Evolutionary conservation across 1,140 invertebrate genomes (phyloP).

Genomic region (Cheumatopsyche charites): DNA sequence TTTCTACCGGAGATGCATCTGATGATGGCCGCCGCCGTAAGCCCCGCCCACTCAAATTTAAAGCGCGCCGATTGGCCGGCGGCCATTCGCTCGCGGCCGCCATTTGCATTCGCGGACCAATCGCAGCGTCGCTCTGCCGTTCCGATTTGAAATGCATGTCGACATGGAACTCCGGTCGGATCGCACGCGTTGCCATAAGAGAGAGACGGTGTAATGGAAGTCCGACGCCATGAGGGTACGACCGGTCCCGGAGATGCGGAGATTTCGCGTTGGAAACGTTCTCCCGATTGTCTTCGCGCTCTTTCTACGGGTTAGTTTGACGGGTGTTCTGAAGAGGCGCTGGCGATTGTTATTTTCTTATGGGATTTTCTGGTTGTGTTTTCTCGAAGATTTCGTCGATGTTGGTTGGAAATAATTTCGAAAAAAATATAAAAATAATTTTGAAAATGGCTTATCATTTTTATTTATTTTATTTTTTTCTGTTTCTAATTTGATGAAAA

Average conservation of each 20-base stretch:
- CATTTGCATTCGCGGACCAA: constrained; percentile 24
- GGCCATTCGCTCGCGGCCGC: not conserved
- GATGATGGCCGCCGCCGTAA: constrained; percentile 42
- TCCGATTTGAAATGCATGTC: constrained; percentile 1
- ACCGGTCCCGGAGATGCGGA: not conserved
- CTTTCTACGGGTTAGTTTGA: not conserved
- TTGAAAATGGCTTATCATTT: too few species aligned
- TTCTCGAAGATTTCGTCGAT: too few species aligned
- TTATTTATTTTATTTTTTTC: too few species aligned
- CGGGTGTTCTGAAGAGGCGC: not conserved
- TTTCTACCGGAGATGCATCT: not conserved
- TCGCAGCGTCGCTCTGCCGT: constrained; percentile 25
- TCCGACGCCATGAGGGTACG: not conserved
- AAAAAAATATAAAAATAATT: too few species aligned
- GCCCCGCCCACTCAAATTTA: constrained; percentile 41
- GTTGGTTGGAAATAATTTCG: too few species aligned
- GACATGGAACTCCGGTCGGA: not conserved
- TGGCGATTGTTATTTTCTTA: too few species aligned
- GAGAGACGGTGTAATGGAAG: not conserved
- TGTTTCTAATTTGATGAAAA: too few species aligned
- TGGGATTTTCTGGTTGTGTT: too few species aligned
- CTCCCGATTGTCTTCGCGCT: not conserved
- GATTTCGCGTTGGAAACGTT: not conserved
- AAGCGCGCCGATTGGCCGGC: constrained; percentile 19
- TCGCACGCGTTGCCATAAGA: not conserved